Evolutionary conservation across 2,797 vertebrate genomes (phyloP), one percentile per base, ranked within the genome.

Genomic region (Argentina silus): DNA sequence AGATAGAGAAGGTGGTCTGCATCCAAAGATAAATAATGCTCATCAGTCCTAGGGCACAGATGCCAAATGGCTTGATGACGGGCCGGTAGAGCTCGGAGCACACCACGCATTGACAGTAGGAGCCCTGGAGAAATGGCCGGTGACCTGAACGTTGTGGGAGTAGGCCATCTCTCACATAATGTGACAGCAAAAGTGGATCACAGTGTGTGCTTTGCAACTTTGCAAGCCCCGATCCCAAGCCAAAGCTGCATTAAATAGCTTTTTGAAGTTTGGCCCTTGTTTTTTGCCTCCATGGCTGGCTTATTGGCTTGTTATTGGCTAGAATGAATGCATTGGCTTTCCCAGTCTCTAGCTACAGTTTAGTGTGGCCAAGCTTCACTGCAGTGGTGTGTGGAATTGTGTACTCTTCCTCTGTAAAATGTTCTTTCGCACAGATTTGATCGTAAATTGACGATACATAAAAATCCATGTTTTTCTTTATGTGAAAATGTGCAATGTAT

Each of bases 91-190:
- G 81, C 27, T 36, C 27, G 27, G 27, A 36, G 27, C 27, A 36
- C 27, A 36, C 27, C 27, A 4, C 27, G 83, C 85, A 82, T 85
- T 42, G 68, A 80, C 87, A 84, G 84, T 83, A 79, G 85, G 82
- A 83, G 73, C 86, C 71, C 64, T 0, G 0, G 78, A 86, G 82
- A 82, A 78, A 85, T 83, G 75, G 50, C 75, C 68, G 15, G 74
- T 84, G 83, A 83, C 79, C 86, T 86, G 79, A 86, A 85, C 83
- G 86, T 87, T 78, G 82, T 77, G 83, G 73, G 74, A 81, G 79
- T 81, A 83, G 81, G 82, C 83, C 82, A 86, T 89, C 81, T 59
- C 42, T 60, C 69, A 36, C 56, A 50, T 27, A 19, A 10, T 21
- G 17, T 61, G 19, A 70, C 68, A n/a, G 23, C 12, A 9, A 19